Conservation (phyloP, 2,888 invertebrate genomes). For the Tachina fera region DNA sequence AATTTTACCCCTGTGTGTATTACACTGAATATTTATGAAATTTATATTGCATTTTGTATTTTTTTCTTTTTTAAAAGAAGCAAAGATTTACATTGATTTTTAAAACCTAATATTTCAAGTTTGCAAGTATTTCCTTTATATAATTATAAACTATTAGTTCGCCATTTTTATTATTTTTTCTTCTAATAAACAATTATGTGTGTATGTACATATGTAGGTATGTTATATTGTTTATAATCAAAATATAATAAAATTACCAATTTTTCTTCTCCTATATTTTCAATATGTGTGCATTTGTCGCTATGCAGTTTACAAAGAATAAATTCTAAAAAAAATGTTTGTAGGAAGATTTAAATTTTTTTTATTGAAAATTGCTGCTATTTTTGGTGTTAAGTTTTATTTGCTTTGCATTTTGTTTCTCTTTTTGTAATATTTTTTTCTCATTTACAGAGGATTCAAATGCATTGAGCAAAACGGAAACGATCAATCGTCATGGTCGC, state of each 20-base stretch:
- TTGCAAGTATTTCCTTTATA: background rate
- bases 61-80: too few relatives aligned
- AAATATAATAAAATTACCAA: background rate
- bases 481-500: conserved; percentile 69
- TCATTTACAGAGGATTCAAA: conserved; percentile 43
- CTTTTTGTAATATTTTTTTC: background rate
- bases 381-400: conserved; percentile 54
- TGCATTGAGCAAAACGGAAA: conserved; percentile 68
- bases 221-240: conserved; percentile 3
- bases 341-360: conserved; percentile 4
- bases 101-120: too few relatives aligned
- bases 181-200: conserved; percentile 4
- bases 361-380: conserved; percentile 40
- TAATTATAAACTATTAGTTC: conserved; percentile 7
- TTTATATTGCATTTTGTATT: too few relatives aligned
- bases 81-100: too few relatives aligned
- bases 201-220: too few relatives aligned
- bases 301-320: conserved; percentile 24
- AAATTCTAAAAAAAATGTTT: conserved; percentile 12
- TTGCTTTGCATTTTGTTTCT: conserved; percentile 22
- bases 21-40: too few relatives aligned
- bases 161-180: background rate
- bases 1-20: too few relatives aligned
- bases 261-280: background rate
- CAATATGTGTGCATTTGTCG: conserved; percentile 1